phyloP scores from a whole-genome alignment of 2,113 vertebrate genomes.

The Lepidothrix coronata region DNA sequence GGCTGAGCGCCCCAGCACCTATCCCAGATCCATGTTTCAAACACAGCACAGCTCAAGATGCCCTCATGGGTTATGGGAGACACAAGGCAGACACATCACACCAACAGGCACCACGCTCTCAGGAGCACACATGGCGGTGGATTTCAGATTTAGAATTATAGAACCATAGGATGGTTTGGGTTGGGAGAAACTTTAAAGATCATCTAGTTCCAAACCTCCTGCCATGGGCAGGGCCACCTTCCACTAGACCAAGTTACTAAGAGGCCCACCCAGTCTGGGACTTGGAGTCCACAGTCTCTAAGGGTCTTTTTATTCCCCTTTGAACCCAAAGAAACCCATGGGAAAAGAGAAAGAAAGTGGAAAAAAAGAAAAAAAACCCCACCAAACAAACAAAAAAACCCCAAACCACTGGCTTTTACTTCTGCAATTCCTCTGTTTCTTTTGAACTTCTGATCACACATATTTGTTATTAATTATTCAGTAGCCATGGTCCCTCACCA shows the following conservation, averaged over 20 bases:
- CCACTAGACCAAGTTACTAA: neutral
- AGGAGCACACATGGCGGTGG: fast-evolving
- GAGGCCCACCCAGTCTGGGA: neutral
- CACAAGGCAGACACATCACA: neutral
- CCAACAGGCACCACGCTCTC: neutral
- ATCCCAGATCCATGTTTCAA: neutral
- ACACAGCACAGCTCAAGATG: neutral
- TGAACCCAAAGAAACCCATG: neutral
- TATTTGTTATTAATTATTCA: slow-evolving; percentile 23
- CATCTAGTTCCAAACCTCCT: neutral
- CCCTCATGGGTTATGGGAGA: neutral
- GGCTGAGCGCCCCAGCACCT: neutral
- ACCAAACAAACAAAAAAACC: too few relatives aligned
- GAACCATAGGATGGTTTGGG: neutral
- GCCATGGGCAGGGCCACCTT: neutral
- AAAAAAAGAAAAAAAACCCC: neutral
- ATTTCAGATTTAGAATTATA: neutral
- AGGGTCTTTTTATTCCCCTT: neutral
- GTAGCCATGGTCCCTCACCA: neutral
- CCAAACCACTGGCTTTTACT: neutral
- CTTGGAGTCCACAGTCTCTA: neutral
- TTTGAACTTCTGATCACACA: neutral
- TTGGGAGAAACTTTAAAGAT: neutral
- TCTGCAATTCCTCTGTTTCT: neutral
- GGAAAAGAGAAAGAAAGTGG: neutral